These are phyloP conservation scores for Montifringilla adamsi DNA, from an alignment of 2,113 vertebrate species.

Conservation along the genomic window DNA sequence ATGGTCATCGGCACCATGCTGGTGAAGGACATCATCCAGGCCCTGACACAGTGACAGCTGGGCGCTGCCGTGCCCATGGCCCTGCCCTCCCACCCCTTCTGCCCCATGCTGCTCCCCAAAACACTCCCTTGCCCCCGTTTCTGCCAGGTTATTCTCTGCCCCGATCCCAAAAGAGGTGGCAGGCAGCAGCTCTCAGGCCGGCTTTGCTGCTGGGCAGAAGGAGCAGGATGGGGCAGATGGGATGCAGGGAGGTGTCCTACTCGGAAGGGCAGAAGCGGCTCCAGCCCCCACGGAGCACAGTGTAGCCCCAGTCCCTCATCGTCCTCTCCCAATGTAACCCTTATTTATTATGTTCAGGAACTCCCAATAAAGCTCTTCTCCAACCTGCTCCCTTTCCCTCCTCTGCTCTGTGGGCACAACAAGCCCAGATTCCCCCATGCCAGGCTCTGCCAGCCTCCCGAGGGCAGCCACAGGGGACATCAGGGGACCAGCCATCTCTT, in stretches of 20 bases:
- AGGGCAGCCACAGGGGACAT: not conserved
- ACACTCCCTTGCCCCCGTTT: rapidly evolving
- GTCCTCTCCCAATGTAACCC: not conserved
- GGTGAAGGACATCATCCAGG: conserved; percentile 90
- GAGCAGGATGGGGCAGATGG: not conserved
- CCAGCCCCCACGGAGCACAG: not conserved
- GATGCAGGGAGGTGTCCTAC: not conserved
- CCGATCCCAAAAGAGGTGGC: rapidly evolving
- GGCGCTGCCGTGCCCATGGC: rapidly evolving
- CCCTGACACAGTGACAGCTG: conserved; percentile 80
- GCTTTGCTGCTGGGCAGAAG: not conserved
- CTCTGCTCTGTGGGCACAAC: not conserved
- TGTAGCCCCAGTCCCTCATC: not conserved
- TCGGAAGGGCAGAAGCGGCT: rapidly evolving
- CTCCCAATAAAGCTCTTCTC: conserved; percentile 43
- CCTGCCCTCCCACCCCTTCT: not conserved
- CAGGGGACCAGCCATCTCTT: not conserved
- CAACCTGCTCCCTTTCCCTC: not conserved
- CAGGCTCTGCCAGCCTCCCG: not conserved
- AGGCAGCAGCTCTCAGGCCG: rapidly evolving
- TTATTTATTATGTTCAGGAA: conserved; percentile 44
- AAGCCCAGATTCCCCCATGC: rapidly evolving
- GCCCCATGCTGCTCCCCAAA: not conserved
- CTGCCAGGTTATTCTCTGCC: not conserved
- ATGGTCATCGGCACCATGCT: conserved; percentile 98